Conservation (phyloP, 2,888 invertebrate genomes). For the Drosophila ezoana region DNA sequence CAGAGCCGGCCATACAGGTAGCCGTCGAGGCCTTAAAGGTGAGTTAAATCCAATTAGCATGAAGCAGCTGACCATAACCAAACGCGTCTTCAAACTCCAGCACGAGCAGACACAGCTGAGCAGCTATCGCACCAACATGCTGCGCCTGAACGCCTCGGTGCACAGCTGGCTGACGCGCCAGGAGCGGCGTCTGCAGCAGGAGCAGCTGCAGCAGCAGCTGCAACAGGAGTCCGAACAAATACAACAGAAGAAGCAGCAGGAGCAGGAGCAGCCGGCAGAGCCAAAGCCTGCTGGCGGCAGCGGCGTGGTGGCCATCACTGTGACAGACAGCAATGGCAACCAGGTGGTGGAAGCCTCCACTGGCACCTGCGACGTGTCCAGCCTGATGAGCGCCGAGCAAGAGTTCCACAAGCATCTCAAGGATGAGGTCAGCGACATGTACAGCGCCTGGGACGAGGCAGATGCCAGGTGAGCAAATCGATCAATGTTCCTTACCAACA, state of each 20-base stretch:
- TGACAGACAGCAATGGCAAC: constrained; percentile 78
- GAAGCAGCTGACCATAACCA: neutral
- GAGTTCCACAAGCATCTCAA: constrained; percentile 86
- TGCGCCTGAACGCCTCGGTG: constrained; percentile 85
- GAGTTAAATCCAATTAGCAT: constrained; percentile 17
- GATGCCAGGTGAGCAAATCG: constrained; percentile 86
- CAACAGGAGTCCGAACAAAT: constrained; percentile 62
- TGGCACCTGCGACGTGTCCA: constrained; percentile 73
- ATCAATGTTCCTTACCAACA: neutral
- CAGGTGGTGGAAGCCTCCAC: constrained; percentile 65
- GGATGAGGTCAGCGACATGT: constrained; percentile 89
- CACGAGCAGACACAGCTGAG: constrained; percentile 84
- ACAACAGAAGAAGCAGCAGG: constrained; percentile 18
- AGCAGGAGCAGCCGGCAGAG: constrained; percentile 25
- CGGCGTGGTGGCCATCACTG: constrained; percentile 63
- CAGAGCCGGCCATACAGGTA: constrained; percentile 84
- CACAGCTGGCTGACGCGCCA: constrained; percentile 85
- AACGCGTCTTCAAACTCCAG: constrained; percentile 55
- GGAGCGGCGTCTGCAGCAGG: constrained; percentile 83
- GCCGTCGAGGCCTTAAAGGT: constrained; percentile 85
- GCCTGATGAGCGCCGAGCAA: constrained; percentile 82
- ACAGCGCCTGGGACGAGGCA: constrained; percentile 89
- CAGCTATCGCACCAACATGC: constrained; percentile 85
- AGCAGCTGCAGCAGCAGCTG: constrained; percentile 72
- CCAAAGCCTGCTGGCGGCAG: neutral